phyloP scores from a whole-genome alignment of 2,113 vertebrate species.

The Burhinus bistriatus region DNA sequence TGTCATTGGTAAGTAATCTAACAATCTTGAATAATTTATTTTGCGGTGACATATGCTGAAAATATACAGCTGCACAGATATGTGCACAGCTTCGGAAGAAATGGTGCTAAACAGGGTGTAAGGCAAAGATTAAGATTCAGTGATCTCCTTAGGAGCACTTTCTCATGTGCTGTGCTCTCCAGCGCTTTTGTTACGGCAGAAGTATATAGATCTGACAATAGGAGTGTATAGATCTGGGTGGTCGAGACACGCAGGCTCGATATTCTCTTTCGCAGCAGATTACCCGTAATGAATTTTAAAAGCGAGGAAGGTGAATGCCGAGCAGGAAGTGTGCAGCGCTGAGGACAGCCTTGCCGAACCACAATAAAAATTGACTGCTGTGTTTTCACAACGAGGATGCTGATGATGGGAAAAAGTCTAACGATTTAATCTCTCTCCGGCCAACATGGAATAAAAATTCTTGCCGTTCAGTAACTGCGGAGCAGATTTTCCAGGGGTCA shows the following conservation, averaged over 20 bases:
- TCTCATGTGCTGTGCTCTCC: not conserved
- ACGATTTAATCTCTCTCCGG: not conserved
- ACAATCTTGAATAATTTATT: conserved; percentile 75
- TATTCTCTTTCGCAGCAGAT: conserved; percentile 8
- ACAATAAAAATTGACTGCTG: not conserved
- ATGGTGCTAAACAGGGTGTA: not conserved
- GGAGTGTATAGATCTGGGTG: conserved; percentile 1
- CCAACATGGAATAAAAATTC: not conserved
- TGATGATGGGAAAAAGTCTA: not conserved
- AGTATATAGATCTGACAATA: not conserved
- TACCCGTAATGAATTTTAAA: conserved; percentile 20
- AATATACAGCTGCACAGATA: conserved; percentile 51
- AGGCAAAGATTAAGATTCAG: conserved; percentile 43
- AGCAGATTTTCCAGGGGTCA: conserved; percentile 32
- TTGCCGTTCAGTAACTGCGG: not conserved
- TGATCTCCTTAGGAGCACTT: conserved; percentile 5
- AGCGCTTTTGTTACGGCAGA: not conserved
- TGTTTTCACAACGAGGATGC: not conserved
- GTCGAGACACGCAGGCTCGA: not conserved
- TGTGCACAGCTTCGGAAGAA: not conserved
- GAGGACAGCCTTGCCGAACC: not conserved
- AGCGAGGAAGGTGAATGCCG: not conserved
- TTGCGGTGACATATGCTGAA: conserved; percentile 53
- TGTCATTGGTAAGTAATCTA: conserved; percentile 70
- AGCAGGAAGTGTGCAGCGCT: not conserved